Evolutionary conservation across 2,797 vertebrate genomes (phyloP).

Genomic region (Vireo griseus): DNA sequence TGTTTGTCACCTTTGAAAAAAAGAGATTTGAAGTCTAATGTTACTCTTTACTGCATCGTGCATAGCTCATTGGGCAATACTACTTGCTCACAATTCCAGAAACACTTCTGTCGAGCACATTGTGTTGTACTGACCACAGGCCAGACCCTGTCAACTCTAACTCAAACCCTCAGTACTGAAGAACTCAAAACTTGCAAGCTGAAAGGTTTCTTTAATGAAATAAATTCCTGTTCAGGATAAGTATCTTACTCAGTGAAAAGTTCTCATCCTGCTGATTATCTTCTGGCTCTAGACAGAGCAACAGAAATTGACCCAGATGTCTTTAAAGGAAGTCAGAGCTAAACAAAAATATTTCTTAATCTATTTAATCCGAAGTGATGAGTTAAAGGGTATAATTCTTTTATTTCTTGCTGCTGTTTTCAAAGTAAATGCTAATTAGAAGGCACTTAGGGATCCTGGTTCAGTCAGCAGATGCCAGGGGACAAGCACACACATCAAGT

Average conservation of each 20-base stretch:
- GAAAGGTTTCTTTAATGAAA: neutral
- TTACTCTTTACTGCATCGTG: neutral
- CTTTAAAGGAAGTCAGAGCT: neutral
- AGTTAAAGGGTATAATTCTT: neutral
- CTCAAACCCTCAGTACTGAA: neutral
- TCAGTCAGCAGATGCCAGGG: neutral
- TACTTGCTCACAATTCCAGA: neutral
- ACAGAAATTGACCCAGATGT: too few species aligned
- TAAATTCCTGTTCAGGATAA: neutral
- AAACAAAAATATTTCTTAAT: neutral
- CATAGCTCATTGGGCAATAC: neutral
- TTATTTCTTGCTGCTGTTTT: neutral
- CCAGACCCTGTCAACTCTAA: neutral
- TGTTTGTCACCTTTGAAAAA: neutral
- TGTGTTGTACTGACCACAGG: neutral
- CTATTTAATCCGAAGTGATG: neutral
- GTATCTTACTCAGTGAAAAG: neutral
- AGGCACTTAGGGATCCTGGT: neutral
- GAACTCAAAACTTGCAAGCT: neutral
- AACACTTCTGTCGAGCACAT: fast-evolving
- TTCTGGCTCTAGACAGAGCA: neutral
- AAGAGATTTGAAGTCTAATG: neutral
- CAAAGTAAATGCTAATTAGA: neutral
- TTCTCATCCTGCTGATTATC: neutral
- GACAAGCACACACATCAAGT: neutral